Base-by-base conservation (phyloP, 2,888 invertebrate species). In the Noctua pronuba region DNA sequence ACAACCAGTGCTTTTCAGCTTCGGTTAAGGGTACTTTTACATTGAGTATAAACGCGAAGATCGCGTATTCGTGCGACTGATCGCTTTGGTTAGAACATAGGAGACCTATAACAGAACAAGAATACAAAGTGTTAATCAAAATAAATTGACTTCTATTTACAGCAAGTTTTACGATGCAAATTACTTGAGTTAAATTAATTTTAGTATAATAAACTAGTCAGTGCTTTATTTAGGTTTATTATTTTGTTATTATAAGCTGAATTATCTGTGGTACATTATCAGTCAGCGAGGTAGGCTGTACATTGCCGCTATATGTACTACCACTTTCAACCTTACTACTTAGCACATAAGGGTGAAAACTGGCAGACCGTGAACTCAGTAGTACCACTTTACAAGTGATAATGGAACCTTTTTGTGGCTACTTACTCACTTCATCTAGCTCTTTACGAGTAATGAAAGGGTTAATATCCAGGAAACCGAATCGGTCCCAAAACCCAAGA, bases 41-140 rank as follows among this genome's bases (percentile, higher is more conserved):
- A 18, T 1, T 0, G 1, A 18, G 7, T 31, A 0, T 31, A 58
- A 58, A 58, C 8, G 24, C 24, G 7, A 65, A 8, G 41, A 41
- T 16, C 41, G 16, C n/a, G 16, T 64, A 64, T n/a, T 18, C 8
- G 4, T 24, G 8, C 8, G 21, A 35, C 10, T 35, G n/a, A 41
- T 65, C n/a, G 41, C 8, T 65, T 65, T 28, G 35, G 41, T 65
- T n/a, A 65, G 41, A 41, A 41, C 65, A 41, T 16, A 16, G 38
- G 24, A 0, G 3, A n/a, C n/a, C 41, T 41, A 4, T 28, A 62
- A 41, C 35, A 11, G 44, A 62, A 68, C 46, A 68, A 68, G 62
- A 75, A 69, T 52, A n/a, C 46, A 35, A 35, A 76, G 49, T 69
- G 77, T 69, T 69, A 76, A 80, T 80, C 68, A 82, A 82, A 69